Percentiles rank a stretch among this genome's conserved stretches.
phyloP scores from a whole-genome alignment of 30 jellyfish, hydroid and myxozoan species.

The Chrysaora quinquecirrha region DNA sequence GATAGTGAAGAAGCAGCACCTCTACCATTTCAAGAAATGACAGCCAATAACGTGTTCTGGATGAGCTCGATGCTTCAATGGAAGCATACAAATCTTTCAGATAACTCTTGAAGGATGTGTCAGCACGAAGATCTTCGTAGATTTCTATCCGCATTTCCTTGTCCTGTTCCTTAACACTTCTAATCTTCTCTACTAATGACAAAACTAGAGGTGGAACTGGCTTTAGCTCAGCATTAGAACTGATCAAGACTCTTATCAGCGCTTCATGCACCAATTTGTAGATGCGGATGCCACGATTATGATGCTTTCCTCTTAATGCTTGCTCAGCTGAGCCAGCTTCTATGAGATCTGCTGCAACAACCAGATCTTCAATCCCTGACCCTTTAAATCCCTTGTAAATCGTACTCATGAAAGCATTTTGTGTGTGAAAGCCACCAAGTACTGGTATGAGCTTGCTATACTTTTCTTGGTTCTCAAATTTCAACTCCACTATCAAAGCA shows the following conservation, averaged over 20 bases:
- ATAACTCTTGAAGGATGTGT: neutral
- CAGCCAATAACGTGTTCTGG: conserved; percentile 11
- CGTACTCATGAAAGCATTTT: neutral
- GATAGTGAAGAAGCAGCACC: neutral
- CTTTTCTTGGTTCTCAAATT: neutral
- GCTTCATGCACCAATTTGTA: conserved; percentile 15
- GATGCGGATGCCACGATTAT: conserved; percentile 1
- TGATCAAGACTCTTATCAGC: conserved; percentile 2
- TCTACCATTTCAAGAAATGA: conserved; percentile 9
- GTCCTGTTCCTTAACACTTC: neutral
- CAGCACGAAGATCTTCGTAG: neutral
- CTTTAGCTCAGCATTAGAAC: neutral
- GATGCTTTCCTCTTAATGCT: conserved; percentile 5
- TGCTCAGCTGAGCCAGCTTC: neutral
- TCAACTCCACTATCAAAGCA: neutral
- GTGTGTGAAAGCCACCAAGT: neutral
- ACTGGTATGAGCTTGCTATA: neutral
- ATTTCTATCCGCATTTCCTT: neutral
- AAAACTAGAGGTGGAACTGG: neutral
- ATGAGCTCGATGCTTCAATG: conserved; percentile 6
- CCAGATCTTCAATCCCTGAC: neutral
- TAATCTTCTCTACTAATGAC: neutral
- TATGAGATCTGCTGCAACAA: neutral
- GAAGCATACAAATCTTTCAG: neutral
- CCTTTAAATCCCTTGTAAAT: neutral